Evolutionary conservation across 1,140 invertebrate species (phyloP), one percentile per base, ranked within the genome.

Genomic region (Scaptomyza hsui): DNA sequence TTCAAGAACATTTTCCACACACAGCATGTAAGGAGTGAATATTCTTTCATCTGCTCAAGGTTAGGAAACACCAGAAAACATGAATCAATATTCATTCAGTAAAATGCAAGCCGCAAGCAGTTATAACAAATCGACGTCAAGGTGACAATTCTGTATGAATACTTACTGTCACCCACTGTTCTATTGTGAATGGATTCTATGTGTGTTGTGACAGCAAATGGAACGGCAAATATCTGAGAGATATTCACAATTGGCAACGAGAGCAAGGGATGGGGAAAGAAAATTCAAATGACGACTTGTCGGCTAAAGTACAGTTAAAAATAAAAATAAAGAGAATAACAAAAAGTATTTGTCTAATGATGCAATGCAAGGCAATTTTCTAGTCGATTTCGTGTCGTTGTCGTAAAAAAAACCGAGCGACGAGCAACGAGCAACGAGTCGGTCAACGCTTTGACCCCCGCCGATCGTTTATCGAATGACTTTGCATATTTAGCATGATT

Each of bases 401-500:
- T 59, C 12, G 32, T 37, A n/a, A n/a, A 29, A 29, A 4, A 47
- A 67, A 68, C 55, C 41, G 60, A 16, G 4, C 32, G 15, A 10
- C 52, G 18, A 48, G 42, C 35, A 60, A 53, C 49, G 13, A 65
- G 26, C 26, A 29, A 29, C 2, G 26, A 57, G 47, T 15, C 41
- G 48, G 53, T 45, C 56, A 62, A 56, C 73, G 65, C 82, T 88
- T 82, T 89, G 82, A 89, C 75, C 68, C 68, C 75, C 68, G 68
- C 61, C 78, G 75, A 85, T 83, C 89, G 78, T 86, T 90, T 89
- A 90, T 86, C 78, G 89, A 67, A 89, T 90, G 89, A 90, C 89
- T 89, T 80, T 90, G 89, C 89, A 90, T 83, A 83, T 90, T 90
- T 75, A 59, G 68, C 53, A 32, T 79, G 89, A 82, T 90, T 90